These are phyloP conservation scores for Diachrysia chrysitis DNA, from an alignment of 2,888 invertebrate genomes.

Conservation along the genomic window DNA sequence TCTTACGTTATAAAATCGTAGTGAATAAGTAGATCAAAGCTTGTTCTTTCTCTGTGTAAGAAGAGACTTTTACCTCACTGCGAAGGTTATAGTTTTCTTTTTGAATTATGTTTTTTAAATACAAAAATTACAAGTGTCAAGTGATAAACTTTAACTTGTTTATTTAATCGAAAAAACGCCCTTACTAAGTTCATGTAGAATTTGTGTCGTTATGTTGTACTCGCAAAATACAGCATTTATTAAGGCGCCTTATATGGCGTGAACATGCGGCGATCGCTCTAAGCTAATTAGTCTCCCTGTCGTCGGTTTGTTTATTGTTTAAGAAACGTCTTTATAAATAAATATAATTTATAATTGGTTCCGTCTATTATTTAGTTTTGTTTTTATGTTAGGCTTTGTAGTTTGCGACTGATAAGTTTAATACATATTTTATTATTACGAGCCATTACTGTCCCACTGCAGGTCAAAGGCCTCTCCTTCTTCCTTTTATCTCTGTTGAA, in stretches of 20 bases:
- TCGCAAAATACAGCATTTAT: constrained; percentile 29
- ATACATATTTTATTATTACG: no score
- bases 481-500: no score
- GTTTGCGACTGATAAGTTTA: neutral
- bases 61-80: no score
- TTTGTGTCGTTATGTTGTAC: constrained; percentile 36
- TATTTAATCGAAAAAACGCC: constrained; percentile 31
- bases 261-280: constrained; percentile 19
- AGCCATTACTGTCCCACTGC: no score
- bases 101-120: no score
- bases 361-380: neutral
- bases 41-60: no score
- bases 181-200: constrained; percentile 19
- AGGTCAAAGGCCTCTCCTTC: no score
- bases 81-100: no score
- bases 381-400: neutral
- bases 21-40: no score
- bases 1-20: no score
- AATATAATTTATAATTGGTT: constrained; percentile 8
- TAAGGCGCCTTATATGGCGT: constrained; percentile 25
- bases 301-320: constrained; percentile 34
- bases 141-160: constrained; percentile 25
- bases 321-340: constrained; percentile 27
- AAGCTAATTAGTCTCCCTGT: constrained; percentile 34
- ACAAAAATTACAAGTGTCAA: no score